Evolutionary conservation across 2,888 invertebrate genomes (phyloP), one percentile per base, ranked within the genome.

Genomic region (Orthonychiurus folsomi): DNA sequence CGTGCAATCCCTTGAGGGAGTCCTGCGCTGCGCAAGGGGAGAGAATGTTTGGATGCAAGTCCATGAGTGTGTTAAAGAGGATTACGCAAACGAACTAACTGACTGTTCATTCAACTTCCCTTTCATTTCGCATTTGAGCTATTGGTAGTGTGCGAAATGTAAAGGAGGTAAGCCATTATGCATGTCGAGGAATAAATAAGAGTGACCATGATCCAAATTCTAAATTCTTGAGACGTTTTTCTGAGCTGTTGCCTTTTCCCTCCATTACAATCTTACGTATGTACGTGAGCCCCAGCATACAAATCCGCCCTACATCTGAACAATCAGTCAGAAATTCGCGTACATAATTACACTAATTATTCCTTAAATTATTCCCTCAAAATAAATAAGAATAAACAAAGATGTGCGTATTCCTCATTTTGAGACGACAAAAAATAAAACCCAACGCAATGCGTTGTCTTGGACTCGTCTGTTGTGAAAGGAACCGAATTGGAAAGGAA

Each of bases 401-500:
- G n/a, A n/a, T n/a, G n/a, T n/a, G n/a, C n/a, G n/a, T n/a, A n/a
- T n/a, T n/a, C n/a, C n/a, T n/a, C n/a, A n/a, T n/a, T n/a, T n/a
- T n/a, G n/a, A n/a, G n/a, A n/a, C n/a, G n/a, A n/a, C n/a, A n/a
- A n/a, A n/a, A n/a, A n/a, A n/a, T n/a, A n/a, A n/a, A n/a, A n/a
- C n/a, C n/a, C n/a, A n/a, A n/a, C n/a, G n/a, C n/a, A n/a, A n/a
- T n/a, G n/a, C n/a, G n/a, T n/a, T n/a, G n/a, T n/a, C n/a, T n/a
- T n/a, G n/a, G n/a, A n/a, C n/a, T n/a, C n/a, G n/a, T n/a, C n/a
- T n/a, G n/a, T n/a, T 62, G 65, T 58, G 65, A 58, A 63, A 62
- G 57, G 63, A 63, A 66, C 61, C 66, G 62, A 58, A 62, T 60
- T 62, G 54, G n/a, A 5, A 37, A 54, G 21, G n/a, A n/a, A n/a